Base-by-base conservation (phyloP, 35 echinoderm and acorn worm species). In the Anneissia japonica region DNA sequence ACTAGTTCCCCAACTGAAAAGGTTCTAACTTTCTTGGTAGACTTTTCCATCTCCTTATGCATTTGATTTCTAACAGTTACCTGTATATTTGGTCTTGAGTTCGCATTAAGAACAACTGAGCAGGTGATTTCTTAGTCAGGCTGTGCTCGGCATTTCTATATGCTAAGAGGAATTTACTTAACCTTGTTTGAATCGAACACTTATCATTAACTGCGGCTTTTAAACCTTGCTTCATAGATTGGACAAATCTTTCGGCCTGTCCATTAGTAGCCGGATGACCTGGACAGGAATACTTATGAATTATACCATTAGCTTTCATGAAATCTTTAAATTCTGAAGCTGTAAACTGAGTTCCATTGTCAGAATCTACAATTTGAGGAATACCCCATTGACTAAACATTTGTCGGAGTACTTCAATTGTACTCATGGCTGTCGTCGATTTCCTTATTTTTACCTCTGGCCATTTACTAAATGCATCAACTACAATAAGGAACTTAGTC, bases 311-410 rank as follows among this genome's bases (percentile, higher is more conserved):
- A n/a, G 46, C 77, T 74, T 39, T 34, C 28, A 91, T 74, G 74
- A 91, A 91, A 37, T 86, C 64, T 26, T 85, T 45, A 75, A 91
- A 91, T 19, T 91, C 82, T 30, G 72, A 26, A 23, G 89, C 80
- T 23, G 89, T 91, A 75, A 91, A 86, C 51, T 91, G 84, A 77
- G 35, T 82, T 19, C 90, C 90, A 78, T 91, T 87, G 35, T 91
- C 90, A 1, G 90, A 46, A 40, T 85, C 89, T 40, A 81, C 23
- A 35, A 91, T 91, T 16, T 91, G 89, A 9, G 89, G 89, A 38
- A 91, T 21, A 16, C 90, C 90, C 34, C 87, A 76, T 64, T 37
- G 80, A 51, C 78, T 74, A 37, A 91, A 91, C 36, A 83, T 0
- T 36, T 37, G 34, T 30, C 84, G 34, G 6, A 92, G 43, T 28